Conservation (phyloP, 2,888 invertebrate species). For the Eupithecia tripunctaria region DNA sequence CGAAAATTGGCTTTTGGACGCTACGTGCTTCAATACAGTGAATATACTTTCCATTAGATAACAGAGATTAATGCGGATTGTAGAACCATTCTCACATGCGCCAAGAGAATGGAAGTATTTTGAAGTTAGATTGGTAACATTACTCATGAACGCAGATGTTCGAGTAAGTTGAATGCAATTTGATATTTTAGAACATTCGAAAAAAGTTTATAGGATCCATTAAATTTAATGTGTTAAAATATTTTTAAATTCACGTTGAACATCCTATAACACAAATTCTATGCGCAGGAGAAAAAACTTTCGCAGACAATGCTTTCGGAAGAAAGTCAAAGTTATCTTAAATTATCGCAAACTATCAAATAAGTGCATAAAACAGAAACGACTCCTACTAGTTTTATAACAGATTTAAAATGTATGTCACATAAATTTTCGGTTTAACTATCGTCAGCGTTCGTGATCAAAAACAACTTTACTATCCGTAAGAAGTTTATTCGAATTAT, state of each 20-base stretch:
- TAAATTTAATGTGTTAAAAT: not conserved
- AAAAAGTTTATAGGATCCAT: not conserved
- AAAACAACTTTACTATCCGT: not conserved
- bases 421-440: not conserved
- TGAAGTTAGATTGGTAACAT: slow-evolving; percentile 10
- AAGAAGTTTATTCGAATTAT: not conserved
- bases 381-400: not conserved
- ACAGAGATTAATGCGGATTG: slow-evolving; percentile 16
- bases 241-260: no score
- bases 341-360: not conserved
- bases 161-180: not conserved
- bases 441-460: not conserved
- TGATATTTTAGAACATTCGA: not conserved
- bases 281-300: no score
- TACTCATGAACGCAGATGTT: slow-evolving; percentile 3
- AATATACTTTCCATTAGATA: slow-evolving; percentile 15
- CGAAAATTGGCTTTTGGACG: slow-evolving; percentile 25
- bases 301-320: no score
- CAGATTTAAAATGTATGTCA: not conserved
- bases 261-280: no score
- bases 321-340: no score
- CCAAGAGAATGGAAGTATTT: not conserved
- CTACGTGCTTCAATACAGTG: slow-evolving; percentile 6
- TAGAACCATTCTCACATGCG: slow-evolving; percentile 16
- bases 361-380: not conserved